Evolutionary conservation across 2,113 vertebrate species (phyloP).

Genomic region (Oxyruncus cristatus): DNA sequence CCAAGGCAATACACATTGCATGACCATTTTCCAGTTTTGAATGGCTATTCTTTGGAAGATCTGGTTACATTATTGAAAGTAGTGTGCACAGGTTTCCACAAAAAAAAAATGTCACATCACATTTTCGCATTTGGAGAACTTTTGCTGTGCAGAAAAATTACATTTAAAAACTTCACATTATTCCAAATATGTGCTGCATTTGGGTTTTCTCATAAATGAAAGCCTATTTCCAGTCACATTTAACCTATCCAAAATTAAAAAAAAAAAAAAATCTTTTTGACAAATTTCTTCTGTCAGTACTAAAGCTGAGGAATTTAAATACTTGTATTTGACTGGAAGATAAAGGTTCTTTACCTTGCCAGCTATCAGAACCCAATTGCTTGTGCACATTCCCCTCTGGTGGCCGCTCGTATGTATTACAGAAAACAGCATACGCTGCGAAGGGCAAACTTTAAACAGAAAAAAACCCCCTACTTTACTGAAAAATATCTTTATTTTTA

Average conservation of each 20-base stretch:
- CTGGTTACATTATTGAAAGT: not conserved
- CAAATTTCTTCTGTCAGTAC: not conserved
- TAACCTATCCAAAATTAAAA: not conserved
- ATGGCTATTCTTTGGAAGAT: not conserved
- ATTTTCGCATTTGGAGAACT: not conserved
- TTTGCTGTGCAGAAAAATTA: not conserved
- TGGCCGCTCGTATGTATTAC: conserved; percentile 14
- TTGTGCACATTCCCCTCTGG: conserved; percentile 65
- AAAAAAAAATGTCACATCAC: not conserved
- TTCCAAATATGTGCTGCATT: not conserved
- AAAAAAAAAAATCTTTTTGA: too few species aligned
- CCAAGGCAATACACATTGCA: not conserved
- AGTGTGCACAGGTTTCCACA: not conserved
- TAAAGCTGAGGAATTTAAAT: not conserved
- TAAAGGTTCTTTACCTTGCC: not conserved
- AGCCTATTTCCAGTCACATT: not conserved
- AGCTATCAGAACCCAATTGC: not conserved
- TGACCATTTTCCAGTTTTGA: not conserved
- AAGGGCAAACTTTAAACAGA: not conserved
- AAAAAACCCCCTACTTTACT: not conserved
- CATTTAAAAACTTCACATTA: not conserved
- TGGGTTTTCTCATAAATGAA: not conserved
- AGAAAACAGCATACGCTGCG: not conserved
- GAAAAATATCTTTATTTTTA: not conserved
- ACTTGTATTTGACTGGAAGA: not conserved